Conservation (phyloP, 1,140 invertebrate species). For the Tachypleus tridentatus region DNA sequence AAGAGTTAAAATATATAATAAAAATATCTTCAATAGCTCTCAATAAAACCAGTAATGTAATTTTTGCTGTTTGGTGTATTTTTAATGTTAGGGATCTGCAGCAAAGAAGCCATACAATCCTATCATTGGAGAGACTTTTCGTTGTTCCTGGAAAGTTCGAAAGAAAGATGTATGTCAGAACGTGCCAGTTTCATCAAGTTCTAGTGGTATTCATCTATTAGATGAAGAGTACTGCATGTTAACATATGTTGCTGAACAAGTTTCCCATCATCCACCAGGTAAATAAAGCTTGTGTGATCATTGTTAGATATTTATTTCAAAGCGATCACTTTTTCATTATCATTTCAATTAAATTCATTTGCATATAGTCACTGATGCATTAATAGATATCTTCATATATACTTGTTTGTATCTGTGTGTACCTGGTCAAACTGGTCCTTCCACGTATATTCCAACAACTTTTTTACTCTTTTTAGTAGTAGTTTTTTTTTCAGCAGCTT, state of each 20-base stretch:
- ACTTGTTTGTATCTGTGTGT: no score
- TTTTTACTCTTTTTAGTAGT: no score
- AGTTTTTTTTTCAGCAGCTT: neutral
- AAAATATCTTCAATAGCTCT: no score
- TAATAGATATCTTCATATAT: no score
- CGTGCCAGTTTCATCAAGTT: neutral
- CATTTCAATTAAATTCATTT: no score
- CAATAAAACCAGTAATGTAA: neutral
- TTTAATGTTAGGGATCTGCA: conserved; percentile 49
- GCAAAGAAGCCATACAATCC: conserved; percentile 98
- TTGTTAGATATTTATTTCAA: no score
- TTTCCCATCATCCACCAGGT: conserved; percentile 94
- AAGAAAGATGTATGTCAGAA: conserved; percentile 9
- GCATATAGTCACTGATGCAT: no score
- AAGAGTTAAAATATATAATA: no score
- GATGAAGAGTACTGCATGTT: conserved; percentile 45
- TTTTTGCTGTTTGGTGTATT: neutral
- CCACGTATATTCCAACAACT: no score
- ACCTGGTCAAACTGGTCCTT: no score
- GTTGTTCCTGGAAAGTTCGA: conserved; percentile 54
- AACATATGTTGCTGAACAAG: conserved; percentile 92
- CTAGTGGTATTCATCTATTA: no score
- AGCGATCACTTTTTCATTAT: no score
- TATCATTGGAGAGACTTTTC: conserved; percentile 85
- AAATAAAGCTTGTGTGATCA: neutral